A percentile compares a stretch with the other conserved stretches of the same genome.
Evolutionary conservation across 2,888 invertebrate species (phyloP).

Genomic region (Heteropelma amictum): DNA sequence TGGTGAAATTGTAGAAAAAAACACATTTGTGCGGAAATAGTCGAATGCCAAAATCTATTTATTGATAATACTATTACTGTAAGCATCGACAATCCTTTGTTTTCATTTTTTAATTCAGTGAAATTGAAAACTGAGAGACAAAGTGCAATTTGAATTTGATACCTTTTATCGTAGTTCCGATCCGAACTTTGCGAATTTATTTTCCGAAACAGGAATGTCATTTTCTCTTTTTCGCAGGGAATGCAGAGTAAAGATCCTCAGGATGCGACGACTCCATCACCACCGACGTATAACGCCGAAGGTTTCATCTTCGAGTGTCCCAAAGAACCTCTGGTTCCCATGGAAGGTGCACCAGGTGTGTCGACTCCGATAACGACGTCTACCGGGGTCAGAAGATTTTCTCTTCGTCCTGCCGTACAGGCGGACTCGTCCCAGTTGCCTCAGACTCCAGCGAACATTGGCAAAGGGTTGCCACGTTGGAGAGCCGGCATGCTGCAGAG

Average conservation of each 20-base stretch:
- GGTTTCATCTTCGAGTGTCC: constrained; percentile 68
- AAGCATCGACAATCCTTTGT: no score
- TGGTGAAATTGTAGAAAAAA: no score
- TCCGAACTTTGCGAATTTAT: not conserved
- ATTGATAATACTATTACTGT: no score
- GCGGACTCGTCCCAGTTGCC: constrained; percentile 56
- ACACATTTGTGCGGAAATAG: no score
- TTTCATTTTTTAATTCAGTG: no score
- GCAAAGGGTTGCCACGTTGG: constrained; percentile 71
- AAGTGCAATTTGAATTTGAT: no score
- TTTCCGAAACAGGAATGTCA: not conserved
- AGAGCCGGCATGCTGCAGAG: constrained; percentile 74
- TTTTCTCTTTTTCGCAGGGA: constrained; percentile 25
- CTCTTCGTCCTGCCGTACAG: constrained; percentile 68
- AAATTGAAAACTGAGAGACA: no score
- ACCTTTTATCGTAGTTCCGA: not conserved
- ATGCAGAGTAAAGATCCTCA: constrained; percentile 55
- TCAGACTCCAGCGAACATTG: constrained; percentile 39
- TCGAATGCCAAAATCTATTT: no score
- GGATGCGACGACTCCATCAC: constrained; percentile 58
- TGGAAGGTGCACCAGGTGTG: constrained; percentile 69
- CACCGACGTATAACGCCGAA: constrained; percentile 59
- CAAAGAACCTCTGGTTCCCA: constrained; percentile 69
- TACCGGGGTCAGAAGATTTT: constrained; percentile 64
- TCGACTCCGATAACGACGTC: constrained; percentile 66